Evolutionary conservation across 2,113 vertebrate species (phyloP), one percentile per base, ranked within the genome.

Genomic region (Notothenia coriiceps): DNA sequence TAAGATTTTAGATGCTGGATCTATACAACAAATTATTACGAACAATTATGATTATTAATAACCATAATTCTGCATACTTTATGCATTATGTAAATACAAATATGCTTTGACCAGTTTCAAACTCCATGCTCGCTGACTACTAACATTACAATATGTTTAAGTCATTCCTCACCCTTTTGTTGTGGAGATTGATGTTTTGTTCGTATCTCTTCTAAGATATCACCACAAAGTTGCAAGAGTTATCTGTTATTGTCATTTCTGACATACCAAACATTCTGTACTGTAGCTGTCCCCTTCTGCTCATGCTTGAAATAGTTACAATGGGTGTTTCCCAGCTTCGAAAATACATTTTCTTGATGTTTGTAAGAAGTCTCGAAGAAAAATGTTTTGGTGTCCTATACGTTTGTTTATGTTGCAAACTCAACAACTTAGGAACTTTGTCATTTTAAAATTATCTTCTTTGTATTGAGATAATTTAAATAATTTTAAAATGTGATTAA

Each of bases 211-310:
- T 1, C 7, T 72, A 0, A 35, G 51, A 63, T 29, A 74, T 33
- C 40, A 78, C 66, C 65, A 35, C 18, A 14, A 10, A 47, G 54
- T 17, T 3, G 7, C 20, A 7, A 55, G 29, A 0, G 4, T 13
- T 0, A 57, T 46, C 22, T 79, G 70, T 54, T 65, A 71, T 65
- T 54, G 47, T 84, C 74, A 84, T 75, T 62, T 47, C 51, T 20
- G 25, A 40, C 77, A 75, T 83, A 68, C 69, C 83, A 0, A 44
- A 57, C 73, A 78, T 83, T 33, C 69, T 79, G 64, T 2, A 13
- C 35, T 40, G 35, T 40, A 40, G 35, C 35, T 40, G 35, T 7
- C 35, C 35, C 35, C 35, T 40, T 40, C 35, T 40, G 35, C 35
- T 40, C 35, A 8, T 40, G 35, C 35, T 40, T 7, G 35, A 6